phyloP scores from a whole-genome alignment of 1,140 invertebrate species.

The Holotrichia oblita region DNA sequence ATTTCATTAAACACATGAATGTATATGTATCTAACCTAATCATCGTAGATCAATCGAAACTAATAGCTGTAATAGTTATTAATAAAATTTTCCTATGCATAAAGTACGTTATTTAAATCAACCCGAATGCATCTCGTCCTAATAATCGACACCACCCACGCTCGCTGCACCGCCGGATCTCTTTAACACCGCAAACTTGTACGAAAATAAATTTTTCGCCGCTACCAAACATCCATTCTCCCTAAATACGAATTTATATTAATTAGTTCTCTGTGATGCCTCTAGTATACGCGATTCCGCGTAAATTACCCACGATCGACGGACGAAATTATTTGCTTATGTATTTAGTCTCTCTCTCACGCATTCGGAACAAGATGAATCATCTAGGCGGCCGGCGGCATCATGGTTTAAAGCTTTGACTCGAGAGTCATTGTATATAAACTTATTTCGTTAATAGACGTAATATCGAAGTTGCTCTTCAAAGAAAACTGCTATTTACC shows the following conservation, averaged over 20 bases:
- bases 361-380: neutral
- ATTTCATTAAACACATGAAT: neutral
- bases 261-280: neutral
- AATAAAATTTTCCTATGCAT: neutral
- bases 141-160: neutral
- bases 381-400: neutral
- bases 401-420: conserved; percentile 1
- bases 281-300: neutral
- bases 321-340: conserved; percentile 1
- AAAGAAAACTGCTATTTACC: conserved; percentile 8
- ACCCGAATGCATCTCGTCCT: neutral
- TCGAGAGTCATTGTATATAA: conserved; percentile 17
- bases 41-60: conserved; percentile 9
- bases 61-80: neutral
- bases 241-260: neutral
- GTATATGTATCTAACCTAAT: neutral
- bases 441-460: conserved; percentile 20
- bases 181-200: neutral
- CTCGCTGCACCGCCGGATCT: neutral
- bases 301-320: neutral
- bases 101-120: neutral
- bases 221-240: neutral
- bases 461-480: conserved; percentile 17
- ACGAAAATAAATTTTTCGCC: conserved; percentile 20
- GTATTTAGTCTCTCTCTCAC: neutral